Evolutionary conservation across 2,113 vertebrate genomes (phyloP).

Genomic region (Nycticebus coucang): DNA sequence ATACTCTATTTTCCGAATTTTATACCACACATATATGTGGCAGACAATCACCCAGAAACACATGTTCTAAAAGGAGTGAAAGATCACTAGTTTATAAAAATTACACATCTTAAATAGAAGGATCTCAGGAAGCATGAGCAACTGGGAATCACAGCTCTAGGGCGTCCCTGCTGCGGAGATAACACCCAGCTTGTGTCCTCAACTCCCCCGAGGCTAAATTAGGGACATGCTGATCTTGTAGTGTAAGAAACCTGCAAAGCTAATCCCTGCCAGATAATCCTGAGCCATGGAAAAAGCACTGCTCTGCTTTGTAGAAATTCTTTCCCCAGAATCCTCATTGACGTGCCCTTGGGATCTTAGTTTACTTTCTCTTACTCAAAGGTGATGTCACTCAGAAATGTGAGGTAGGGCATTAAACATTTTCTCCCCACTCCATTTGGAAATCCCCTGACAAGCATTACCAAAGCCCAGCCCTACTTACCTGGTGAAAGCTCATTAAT

Average conservation of each 20-base stretch:
- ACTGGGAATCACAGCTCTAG: background rate
- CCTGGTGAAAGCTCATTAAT: slow-evolving; percentile 30
- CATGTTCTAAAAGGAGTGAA: background rate
- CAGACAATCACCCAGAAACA: background rate
- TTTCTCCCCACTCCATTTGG: slow-evolving; percentile 7
- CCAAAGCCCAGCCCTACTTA: slow-evolving; percentile 14
- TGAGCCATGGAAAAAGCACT: accelerated
- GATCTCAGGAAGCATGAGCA: background rate
- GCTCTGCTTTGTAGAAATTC: background rate
- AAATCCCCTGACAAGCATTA: slow-evolving; percentile 34
- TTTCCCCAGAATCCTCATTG: background rate
- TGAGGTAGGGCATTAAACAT: background rate
- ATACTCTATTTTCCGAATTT: background rate
- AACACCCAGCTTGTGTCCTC: background rate
- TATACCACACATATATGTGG: background rate
- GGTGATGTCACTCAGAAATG: slow-evolving; percentile 23
- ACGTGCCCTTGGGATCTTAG: background rate
- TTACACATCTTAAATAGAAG: background rate
- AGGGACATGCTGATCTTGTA: accelerated
- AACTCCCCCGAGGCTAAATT: background rate
- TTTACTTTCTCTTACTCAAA: slow-evolving; percentile 16
- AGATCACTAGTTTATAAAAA: background rate
- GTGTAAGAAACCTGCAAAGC: background rate
- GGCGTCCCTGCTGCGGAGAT: background rate
- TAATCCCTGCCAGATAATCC: background rate